Percentiles rank a stretch among this genome's conserved stretches.
phyloP scores from a whole-genome alignment of 35 echinoderm and acorn worm species.

The Ophiothrix spiculata region DNA sequence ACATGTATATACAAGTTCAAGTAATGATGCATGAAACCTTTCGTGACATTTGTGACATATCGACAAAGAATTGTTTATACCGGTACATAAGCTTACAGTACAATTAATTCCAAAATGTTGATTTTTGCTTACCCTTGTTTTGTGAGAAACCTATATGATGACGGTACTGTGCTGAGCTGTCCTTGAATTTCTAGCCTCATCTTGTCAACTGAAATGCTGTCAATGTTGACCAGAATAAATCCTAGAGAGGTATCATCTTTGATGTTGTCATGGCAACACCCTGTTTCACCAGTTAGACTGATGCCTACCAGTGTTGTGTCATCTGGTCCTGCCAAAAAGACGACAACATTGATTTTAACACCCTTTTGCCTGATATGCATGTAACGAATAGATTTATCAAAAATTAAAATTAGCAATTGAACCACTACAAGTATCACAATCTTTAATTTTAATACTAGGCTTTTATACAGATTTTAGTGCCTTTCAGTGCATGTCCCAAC shows the following conservation, averaged over 20 bases:
- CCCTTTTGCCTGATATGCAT: too few species aligned
- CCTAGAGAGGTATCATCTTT: conserved; percentile 37
- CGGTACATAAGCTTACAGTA: neutral
- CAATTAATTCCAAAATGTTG: neutral
- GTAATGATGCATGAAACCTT: neutral
- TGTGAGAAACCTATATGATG: conserved; percentile 59
- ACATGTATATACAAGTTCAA: neutral
- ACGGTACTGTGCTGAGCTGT: conserved; percentile 41
- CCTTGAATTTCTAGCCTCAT: conserved; percentile 39
- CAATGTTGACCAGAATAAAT: conserved; percentile 40
- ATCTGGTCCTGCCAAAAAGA: too few species aligned
- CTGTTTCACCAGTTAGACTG: conserved; percentile 61
- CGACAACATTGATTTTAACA: too few species aligned
- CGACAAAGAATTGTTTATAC: neutral
- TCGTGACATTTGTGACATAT: neutral
- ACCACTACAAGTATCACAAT: too few species aligned
- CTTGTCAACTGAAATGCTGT: conserved; percentile 16
- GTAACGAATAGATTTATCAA: too few species aligned
- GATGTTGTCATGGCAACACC: conserved; percentile 18
- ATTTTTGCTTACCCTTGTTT: conserved; percentile 57
- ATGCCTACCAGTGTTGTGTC: conserved; percentile 42
- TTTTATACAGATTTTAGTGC: too few species aligned
- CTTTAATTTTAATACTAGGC: too few species aligned
- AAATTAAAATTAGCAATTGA: too few species aligned
- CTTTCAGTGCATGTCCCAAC: too few species aligned